Percentiles rank a stretch among this genome's conserved stretches.
phyloP scores from a whole-genome alignment of 2,113 vertebrate genomes.

The Typhlomys cinereus region DNA sequence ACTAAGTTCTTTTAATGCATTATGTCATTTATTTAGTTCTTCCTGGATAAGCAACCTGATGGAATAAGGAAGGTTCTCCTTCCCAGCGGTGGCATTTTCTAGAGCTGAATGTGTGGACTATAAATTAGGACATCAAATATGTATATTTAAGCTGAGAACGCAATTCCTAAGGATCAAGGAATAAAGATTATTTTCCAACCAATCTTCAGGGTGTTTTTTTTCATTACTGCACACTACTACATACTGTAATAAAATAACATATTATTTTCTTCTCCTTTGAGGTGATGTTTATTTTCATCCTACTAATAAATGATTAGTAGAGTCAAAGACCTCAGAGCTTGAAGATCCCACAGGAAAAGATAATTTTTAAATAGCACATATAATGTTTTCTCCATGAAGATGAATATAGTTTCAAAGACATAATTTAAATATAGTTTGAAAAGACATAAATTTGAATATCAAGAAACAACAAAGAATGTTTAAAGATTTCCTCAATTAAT shows the following conservation, averaged over 20 bases:
- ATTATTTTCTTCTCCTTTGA: background rate
- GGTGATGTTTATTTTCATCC: background rate
- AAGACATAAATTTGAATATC: no score
- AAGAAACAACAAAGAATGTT: constrained; percentile 39
- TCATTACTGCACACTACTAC: constrained; percentile 4
- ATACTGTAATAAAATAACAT: background rate
- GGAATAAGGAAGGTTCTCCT: background rate
- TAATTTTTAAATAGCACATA: background rate
- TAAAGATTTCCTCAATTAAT: constrained; percentile 49
- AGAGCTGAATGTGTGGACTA: background rate
- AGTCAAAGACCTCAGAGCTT: constrained; percentile 10
- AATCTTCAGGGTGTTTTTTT: constrained; percentile 11
- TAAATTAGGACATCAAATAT: background rate
- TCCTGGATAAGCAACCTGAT: background rate
- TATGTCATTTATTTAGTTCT: background rate
- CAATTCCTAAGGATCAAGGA: background rate
- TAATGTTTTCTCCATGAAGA: constrained; percentile 24
- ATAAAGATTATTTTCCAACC: constrained; percentile 15
- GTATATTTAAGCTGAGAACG: background rate
- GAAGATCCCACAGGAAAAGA: background rate
- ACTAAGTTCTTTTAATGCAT: background rate
- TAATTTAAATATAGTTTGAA: constrained; percentile 32
- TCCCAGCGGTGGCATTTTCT: constrained; percentile 8
- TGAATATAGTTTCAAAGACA: constrained; percentile 1
- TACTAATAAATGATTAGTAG: constrained; percentile 13